Conservation (phyloP, 1,140 invertebrate genomes). For the Diuraphis noxia region DNA sequence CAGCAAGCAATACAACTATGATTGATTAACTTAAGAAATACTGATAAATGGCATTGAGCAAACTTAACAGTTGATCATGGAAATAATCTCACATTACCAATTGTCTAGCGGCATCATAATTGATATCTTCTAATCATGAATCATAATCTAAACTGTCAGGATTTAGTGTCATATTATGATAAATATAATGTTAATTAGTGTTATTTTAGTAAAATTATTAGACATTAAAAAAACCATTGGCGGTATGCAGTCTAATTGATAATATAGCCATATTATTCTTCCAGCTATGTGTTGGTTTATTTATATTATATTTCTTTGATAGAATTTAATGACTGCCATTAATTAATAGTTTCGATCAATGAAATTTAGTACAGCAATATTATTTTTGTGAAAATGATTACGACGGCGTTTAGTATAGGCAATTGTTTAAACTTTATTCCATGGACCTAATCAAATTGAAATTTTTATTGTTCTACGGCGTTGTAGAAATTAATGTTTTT, state of each 20-base stretch:
- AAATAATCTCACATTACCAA: too few relatives aligned
- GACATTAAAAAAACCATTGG: background rate
- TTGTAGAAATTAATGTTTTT: background rate
- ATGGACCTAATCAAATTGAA: background rate
- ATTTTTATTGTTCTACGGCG: background rate
- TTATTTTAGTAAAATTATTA: too few relatives aligned
- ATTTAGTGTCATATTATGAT: too few relatives aligned
- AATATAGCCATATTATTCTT: background rate
- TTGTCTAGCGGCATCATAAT: too few relatives aligned
- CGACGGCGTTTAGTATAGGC: slow-evolving; percentile 14
- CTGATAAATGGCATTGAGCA: too few relatives aligned
- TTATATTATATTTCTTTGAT: background rate
- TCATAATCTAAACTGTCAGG: too few relatives aligned
- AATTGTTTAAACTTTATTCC: background rate
- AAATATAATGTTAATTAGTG: too few relatives aligned
- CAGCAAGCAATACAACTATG: too few relatives aligned
- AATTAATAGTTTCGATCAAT: background rate
- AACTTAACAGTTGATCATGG: too few relatives aligned
- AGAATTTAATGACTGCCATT: background rate
- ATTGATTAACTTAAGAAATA: too few relatives aligned
- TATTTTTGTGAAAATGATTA: background rate
- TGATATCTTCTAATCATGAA: too few relatives aligned
- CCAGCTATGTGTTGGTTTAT: background rate
- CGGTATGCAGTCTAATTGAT: background rate
- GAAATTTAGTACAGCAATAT: background rate